Evolutionary conservation across 1,140 invertebrate species (phyloP).

Genomic region (Bombus breviceps): DNA sequence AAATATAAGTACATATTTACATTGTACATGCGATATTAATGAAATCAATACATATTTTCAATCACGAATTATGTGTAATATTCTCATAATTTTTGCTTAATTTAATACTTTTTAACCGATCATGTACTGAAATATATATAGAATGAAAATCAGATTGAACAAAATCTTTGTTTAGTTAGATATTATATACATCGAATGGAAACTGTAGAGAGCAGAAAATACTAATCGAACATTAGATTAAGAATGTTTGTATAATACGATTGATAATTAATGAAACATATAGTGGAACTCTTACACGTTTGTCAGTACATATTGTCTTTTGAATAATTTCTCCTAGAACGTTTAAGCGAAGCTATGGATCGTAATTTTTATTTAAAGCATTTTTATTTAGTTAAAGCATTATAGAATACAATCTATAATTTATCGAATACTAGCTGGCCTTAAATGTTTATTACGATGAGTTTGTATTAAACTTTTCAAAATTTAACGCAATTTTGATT

Average conservation of each 20-base stretch:
- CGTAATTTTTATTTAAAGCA: background rate
- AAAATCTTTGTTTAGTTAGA: background rate
- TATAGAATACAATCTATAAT: background rate
- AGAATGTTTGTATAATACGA: background rate
- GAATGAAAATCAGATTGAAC: background rate
- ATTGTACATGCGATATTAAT: background rate
- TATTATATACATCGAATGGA: background rate
- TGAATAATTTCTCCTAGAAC: background rate
- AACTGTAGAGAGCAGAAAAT: background rate
- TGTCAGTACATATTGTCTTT: background rate
- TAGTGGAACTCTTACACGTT: background rate
- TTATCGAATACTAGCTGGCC: background rate
- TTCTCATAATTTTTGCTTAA: background rate
- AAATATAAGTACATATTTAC: no score
- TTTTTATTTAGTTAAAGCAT: no score
- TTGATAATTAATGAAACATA: background rate
- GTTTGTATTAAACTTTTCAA: background rate
- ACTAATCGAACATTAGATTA: background rate
- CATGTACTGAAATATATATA: background rate
- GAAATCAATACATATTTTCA: background rate
- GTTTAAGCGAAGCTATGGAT: background rate
- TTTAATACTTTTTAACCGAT: background rate
- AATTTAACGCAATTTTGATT: background rate
- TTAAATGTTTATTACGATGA: background rate
- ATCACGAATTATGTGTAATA: background rate